Evolutionary conservation across 2,888 invertebrate species (phyloP), one percentile per base, ranked within the genome.

Genomic region (Hypercompe scribonia): DNA sequence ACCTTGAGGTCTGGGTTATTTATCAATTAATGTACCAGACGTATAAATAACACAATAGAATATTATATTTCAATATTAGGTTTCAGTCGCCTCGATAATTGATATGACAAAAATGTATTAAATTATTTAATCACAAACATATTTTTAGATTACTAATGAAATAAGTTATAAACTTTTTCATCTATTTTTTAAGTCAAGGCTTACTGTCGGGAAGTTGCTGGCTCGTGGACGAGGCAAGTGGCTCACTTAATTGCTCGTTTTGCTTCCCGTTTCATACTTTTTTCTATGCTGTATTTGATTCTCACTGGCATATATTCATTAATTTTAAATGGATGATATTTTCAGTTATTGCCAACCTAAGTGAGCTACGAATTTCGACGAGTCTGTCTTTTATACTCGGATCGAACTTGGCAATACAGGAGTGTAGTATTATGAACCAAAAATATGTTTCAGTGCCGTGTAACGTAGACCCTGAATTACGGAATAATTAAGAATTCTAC

Each of bases 201-300:
- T 66, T 33, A 39, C 39, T 31, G 24, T 66, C 71, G 66, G 71
- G 71, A 71, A 66, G 71, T 66, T 66, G 24, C n/a, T 71, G 36
- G 54, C 39, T 71, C 28, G 10, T 13, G 33, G n/a, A 24, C 50
- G n/a, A 68, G 50, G 31, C 33, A 54, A n/a, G 31, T 58, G 54
- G 21, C 7, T 65, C 21, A 39, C 21, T 65, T 54, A 54, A 65
- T 54, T 39, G 61, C 31, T 66, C 2, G 18, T 7, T 31, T 61
- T 61, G 18, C 28, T 66, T 31, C 11, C 31, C 11, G 21, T 46
- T 46, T 31, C 31, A 21, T 42, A 42, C 18, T 42, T 66, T 46
- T 33, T 33, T 66, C 31, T 31, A 0, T 24, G 4, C 21, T 31
- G 18, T 10, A 42, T 31, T 42, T 24, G 31, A 31, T 24, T 66